Base-by-base conservation (phyloP, 1,140 invertebrate species). In the Panulirus ornatus region DNA sequence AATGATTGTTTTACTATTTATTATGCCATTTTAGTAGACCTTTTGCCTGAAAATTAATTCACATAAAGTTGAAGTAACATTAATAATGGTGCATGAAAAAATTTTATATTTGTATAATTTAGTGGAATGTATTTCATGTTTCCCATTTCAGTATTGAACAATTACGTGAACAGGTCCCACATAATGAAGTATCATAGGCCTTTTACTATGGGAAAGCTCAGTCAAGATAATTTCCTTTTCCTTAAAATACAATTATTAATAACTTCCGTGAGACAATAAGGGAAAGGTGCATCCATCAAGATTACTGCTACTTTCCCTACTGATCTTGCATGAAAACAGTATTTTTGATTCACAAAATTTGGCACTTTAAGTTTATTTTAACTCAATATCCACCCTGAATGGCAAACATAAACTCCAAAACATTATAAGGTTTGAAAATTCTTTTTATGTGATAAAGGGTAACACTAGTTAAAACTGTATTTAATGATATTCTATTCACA, bases 11-110 rank as follows among this genome's bases (percentile, higher is more conserved):
- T 22, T 1, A 30, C 1, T 66, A 30, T 30, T 27, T 66, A 30
- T 66, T 22, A 66, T 66, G 58, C n/a, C 58, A 66, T 30, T 66
- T 66, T 66, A 66, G 58, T 66, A 66, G 58, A 66, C 27, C 58
- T 66, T 66, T 66, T 66, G 58, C 27, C 8, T 66, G 11, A 27
- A 30, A 66, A 30, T 30, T 30, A 66, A 66, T 66, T 8, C 30
- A 66, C n/a, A n/a, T n/a, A 66, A 27, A 66, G 58, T 30, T 66
- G n/a, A 66, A 66, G 58, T 30, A 66, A 66, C 3, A 66, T 27
- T 30, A 27, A 8, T 30, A 66, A 8, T 66, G 30, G 27, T 30
- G n/a, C 27, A n/a, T 30, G n/a, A 66, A 66, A 47, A n/a, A n/a
- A n/a, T n/a, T n/a, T n/a, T n/a, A n/a, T n/a, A n/a, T n/a, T n/a